phyloP scores from a whole-genome alignment of 2,113 vertebrate species.

The Phaetusa simplex region DNA sequence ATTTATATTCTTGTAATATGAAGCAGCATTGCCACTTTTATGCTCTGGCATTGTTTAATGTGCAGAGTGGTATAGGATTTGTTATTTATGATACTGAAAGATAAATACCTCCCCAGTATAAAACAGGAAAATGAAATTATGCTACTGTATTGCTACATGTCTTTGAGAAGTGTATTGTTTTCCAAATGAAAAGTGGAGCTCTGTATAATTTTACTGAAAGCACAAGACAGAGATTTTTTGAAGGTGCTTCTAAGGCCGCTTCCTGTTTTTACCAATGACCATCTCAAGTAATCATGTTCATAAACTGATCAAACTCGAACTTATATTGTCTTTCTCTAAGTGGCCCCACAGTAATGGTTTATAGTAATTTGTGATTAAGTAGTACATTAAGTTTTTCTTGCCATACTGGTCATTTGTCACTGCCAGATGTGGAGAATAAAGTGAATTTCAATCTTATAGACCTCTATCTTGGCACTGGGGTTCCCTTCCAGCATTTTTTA shows the following conservation, averaged over 20 bases:
- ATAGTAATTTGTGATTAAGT: neutral
- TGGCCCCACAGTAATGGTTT: neutral
- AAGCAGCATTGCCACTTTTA: neutral
- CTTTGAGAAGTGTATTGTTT: neutral
- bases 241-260: neutral
- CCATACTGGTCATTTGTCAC: neutral
- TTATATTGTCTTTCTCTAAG: neutral
- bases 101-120: neutral
- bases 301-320: neutral
- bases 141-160: neutral
- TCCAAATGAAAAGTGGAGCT: neutral
- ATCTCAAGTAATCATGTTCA: neutral
- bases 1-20: neutral
- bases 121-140: constrained; percentile 2
- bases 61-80: neutral
- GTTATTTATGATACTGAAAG: constrained; percentile 7
- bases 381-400: neutral
- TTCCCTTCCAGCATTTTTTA: neutral
- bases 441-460: neutral
- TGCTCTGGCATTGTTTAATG: neutral
- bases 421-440: neutral
- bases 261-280: neutral
- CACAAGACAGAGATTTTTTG: neutral
- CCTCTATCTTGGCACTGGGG: neutral
- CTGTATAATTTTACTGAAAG: neutral